Conservation (phyloP, 37 sponge, comb jelly and placozoan species). For the Corticium candelabrum region DNA sequence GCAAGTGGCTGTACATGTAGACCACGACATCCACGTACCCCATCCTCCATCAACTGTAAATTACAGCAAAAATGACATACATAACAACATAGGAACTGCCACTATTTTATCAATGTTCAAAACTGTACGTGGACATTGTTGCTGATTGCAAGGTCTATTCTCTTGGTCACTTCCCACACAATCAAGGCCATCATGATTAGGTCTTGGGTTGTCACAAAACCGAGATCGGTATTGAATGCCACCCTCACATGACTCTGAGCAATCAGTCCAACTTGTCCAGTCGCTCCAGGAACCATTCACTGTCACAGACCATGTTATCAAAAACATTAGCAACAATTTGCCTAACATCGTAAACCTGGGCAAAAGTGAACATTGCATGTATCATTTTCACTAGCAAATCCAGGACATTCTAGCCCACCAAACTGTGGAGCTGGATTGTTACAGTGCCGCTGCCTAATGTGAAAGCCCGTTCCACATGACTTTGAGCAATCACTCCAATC, state of each 20-base stretch:
- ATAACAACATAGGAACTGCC: too few species aligned
- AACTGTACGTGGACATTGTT: conserved; percentile 10
- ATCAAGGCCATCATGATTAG: neutral
- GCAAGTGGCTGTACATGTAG: conserved; percentile 1
- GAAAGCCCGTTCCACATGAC: conserved; percentile 1
- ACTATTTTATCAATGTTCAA: too few species aligned
- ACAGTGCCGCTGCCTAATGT: neutral
- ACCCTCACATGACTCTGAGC: neutral
- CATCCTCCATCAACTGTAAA: conserved; percentile 2
- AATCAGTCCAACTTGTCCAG: neutral
- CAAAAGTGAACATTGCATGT: conserved; percentile 3
- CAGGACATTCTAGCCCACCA: conserved; percentile 7
- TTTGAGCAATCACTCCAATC: neutral
- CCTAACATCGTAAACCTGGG: too few species aligned
- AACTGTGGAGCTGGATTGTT: conserved; percentile 1
- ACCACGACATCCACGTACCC: conserved; percentile 1
- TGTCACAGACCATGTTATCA: too few species aligned
- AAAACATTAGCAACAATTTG: too few species aligned
- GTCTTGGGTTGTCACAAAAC: neutral
- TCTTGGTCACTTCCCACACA: neutral
- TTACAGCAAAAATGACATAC: too few species aligned
- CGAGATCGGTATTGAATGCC: neutral
- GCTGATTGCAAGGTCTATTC: neutral
- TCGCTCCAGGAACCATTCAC: neutral
- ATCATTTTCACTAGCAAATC: neutral